Evolutionary conservation across 2,888 invertebrate species (phyloP).

Genomic region (Agriopis leucophaearia): DNA sequence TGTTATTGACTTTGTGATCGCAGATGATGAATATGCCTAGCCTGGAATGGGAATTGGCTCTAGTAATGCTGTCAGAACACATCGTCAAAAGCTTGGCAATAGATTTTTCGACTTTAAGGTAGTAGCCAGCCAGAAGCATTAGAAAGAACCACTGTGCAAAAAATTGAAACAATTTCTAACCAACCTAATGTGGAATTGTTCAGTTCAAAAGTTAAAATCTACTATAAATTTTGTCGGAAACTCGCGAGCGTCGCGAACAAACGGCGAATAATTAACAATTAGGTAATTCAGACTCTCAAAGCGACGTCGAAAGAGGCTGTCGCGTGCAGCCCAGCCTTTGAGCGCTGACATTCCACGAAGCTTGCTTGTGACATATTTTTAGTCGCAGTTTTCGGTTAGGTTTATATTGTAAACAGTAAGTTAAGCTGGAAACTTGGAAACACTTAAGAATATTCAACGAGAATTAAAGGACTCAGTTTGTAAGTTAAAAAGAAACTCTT

Average conservation of each 20-base stretch:
- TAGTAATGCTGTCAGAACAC: too few species aligned
- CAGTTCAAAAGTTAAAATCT: slow-evolving; percentile 9
- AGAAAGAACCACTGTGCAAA: too few species aligned
- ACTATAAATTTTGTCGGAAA: slow-evolving; percentile 27
- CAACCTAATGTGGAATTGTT: background rate
- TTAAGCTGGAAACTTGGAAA: background rate
- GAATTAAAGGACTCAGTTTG: background rate
- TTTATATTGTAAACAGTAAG: slow-evolving; percentile 11
- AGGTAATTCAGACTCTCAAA: slow-evolving; percentile 56
- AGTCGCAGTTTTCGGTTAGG: slow-evolving; percentile 27
- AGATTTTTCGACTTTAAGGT: too few species aligned
- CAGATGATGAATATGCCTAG: too few species aligned
- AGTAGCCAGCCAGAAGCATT: too few species aligned
- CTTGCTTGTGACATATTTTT: slow-evolving; percentile 42
- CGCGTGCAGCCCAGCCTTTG: slow-evolving; percentile 48
- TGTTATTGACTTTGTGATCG: too few species aligned
- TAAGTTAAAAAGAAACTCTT: background rate
- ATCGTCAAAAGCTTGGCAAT: too few species aligned
- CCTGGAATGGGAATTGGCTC: too few species aligned
- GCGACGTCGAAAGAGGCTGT: slow-evolving; percentile 53
- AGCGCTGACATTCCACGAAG: slow-evolving; percentile 37
- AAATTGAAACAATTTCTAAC: background rate
- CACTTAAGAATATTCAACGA: background rate
- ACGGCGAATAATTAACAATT: slow-evolving; percentile 62
- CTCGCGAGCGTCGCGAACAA: slow-evolving; percentile 39